Percentiles rank a stretch among this genome's conserved stretches.
These are phyloP conservation scores for Calidris pugnax DNA, from an alignment of 2,113 vertebrate species.

Conservation along the genomic window DNA sequence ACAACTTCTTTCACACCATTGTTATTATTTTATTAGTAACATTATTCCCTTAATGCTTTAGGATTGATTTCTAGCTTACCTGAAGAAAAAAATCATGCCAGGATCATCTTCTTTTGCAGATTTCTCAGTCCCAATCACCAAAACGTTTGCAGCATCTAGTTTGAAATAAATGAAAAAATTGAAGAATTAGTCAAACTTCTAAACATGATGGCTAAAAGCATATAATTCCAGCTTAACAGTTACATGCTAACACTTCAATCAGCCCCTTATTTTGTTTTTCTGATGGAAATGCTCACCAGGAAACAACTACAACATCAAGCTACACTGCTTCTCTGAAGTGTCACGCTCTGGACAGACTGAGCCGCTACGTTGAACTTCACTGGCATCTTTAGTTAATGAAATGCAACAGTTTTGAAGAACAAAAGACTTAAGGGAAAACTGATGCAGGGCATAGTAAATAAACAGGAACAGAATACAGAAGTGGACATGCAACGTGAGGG, in stretches of 20 bases:
- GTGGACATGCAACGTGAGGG: neutral
- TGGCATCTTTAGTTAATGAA: neutral
- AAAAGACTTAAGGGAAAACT: neutral
- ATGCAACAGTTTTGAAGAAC: neutral
- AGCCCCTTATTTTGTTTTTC: neutral
- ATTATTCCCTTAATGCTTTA: neutral
- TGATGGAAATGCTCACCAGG: neutral
- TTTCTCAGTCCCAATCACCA: slow-evolving; percentile 86
- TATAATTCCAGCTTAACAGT: neutral
- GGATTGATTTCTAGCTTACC: slow-evolving; percentile 71
- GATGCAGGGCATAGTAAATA: neutral
- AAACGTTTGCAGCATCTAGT: slow-evolving; percentile 92
- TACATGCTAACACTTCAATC: neutral
- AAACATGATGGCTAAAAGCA: neutral
- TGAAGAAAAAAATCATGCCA: slow-evolving; percentile 91
- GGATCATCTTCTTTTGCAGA: slow-evolving; percentile 84
- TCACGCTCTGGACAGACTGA: neutral
- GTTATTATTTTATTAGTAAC: neutral
- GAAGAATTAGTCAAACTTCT: neutral
- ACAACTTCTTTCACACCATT: neutral
- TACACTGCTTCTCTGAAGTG: neutral
- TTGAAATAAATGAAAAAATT: slow-evolving; percentile 29
- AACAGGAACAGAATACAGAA: neutral
- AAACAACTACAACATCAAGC: neutral
- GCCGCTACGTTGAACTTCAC: neutral